Base-by-base conservation (phyloP, 1,140 invertebrate species). In the Rhyzopertha dominica region DNA sequence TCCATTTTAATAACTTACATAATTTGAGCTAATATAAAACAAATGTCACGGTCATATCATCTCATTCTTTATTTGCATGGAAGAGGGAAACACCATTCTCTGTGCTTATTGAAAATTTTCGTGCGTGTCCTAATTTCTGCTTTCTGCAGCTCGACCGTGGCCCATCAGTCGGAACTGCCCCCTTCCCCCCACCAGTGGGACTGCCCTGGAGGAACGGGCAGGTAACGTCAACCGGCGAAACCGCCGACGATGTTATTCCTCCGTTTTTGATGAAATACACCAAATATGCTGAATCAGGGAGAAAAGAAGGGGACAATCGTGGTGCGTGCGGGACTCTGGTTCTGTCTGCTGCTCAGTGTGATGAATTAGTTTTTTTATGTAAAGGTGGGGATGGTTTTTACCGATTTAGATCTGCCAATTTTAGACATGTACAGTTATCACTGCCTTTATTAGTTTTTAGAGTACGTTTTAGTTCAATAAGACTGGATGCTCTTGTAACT, bases 121-220 rank as follows among this genome's bases (percentile, higher is more conserved):
- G 41, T 85, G n/a, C n/a, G n/a, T n/a, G n/a, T n/a, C n/a, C n/a
- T n/a, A n/a, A n/a, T n/a, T n/a, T n/a, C n/a, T n/a, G n/a, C n/a
- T n/a, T n/a, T n/a, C n/a, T 87, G 56, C 81, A 94, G 92, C 74
- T 97, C 94, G 47, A 92, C 91, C 49, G 94, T 97, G 66, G 95
- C 95, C 47, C 93, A 97, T 74, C 90, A 92, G 32, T 95, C 90
- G 41, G 94, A 98, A 77, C 75, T 97, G 67, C 95, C 94, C 58
- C 94, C 94, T 17, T 96, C 92, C 59, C 94, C 94, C 46, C 91
- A 97, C 72, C 87, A 95, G 66, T 97, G 94, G 95, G 90, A 97
- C 78, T 94, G 79, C 80, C 79, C 73, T 60, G 65, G 53, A 54
- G 38, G 41, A 25, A 36, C 45, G 19, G 46, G 53, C 39, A 59